Evolutionary conservation across 2,888 invertebrate genomes (phyloP).

Genomic region (Lasioglossum leucozonium): DNA sequence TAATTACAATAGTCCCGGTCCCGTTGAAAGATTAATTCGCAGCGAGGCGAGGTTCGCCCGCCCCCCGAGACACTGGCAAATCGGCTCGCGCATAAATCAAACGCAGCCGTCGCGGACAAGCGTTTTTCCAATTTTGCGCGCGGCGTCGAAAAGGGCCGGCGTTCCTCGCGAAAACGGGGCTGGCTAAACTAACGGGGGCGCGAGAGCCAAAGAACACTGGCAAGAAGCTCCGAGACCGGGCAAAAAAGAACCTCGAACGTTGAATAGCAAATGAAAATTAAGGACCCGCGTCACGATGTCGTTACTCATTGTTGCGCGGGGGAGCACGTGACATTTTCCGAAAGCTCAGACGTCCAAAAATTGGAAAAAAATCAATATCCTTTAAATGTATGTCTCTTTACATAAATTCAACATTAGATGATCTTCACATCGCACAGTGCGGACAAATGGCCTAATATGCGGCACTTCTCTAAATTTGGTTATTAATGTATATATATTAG

Average conservation of each 20-base stretch:
- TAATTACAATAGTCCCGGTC: not conserved
- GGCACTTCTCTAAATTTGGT: too few relatives aligned
- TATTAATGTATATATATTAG: too few relatives aligned
- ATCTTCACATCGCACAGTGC: too few relatives aligned
- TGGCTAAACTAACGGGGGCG: not conserved
- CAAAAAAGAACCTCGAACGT: not conserved
- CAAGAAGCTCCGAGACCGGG: not conserved
- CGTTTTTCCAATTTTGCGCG: not conserved
- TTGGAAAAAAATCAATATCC: too few relatives aligned
- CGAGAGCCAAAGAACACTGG: not conserved
- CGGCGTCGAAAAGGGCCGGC: not conserved
- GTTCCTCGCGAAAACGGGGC: not conserved
- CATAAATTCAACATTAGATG: too few relatives aligned
- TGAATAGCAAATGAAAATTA: constrained; percentile 4
- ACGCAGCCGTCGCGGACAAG: not conserved
- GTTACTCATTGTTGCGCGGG: not conserved
- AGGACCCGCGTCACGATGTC: not conserved
- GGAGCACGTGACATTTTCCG: not conserved
- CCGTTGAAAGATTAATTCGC: not conserved
- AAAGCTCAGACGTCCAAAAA: not conserved
- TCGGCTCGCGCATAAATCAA: constrained; percentile 4
- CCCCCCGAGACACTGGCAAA: constrained; percentile 15
- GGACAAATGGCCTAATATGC: too few relatives aligned
- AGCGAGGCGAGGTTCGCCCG: not conserved
- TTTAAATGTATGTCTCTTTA: too few relatives aligned